Conservation (phyloP, 2,113 vertebrate genomes). For the Rhinopomastus cyanomelas region DNA sequence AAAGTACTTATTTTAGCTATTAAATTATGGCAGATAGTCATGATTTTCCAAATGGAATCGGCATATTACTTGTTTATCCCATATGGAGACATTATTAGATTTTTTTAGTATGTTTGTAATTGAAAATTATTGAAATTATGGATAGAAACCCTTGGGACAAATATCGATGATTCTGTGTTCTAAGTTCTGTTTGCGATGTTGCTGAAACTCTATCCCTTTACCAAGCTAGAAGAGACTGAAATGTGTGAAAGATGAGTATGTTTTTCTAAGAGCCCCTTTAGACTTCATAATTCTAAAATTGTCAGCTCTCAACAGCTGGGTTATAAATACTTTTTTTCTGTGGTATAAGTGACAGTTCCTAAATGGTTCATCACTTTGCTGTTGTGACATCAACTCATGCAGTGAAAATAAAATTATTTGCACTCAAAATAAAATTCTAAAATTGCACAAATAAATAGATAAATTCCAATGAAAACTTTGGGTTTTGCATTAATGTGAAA, state of each 20-base stretch:
- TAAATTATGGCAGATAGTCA: background rate
- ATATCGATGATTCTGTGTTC: background rate
- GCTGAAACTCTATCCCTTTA: background rate
- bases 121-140: background rate
- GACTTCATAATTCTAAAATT: background rate
- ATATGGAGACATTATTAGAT: background rate
- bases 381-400: background rate
- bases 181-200: background rate
- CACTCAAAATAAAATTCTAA: background rate
- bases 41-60: background rate
- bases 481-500: background rate
- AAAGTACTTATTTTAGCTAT: background rate
- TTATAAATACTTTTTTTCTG: background rate
- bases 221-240: background rate
- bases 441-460: background rate
- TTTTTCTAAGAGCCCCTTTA: background rate
- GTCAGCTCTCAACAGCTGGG: background rate
- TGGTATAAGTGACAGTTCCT: background rate
- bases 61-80: background rate
- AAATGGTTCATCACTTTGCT: background rate
- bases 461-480: background rate
- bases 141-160: background rate
- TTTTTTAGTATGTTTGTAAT: background rate
- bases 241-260: background rate
- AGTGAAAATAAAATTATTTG: background rate